Evolutionary conservation across 2,888 invertebrate species (phyloP).

Genomic region (Trichacis sp.): DNA sequence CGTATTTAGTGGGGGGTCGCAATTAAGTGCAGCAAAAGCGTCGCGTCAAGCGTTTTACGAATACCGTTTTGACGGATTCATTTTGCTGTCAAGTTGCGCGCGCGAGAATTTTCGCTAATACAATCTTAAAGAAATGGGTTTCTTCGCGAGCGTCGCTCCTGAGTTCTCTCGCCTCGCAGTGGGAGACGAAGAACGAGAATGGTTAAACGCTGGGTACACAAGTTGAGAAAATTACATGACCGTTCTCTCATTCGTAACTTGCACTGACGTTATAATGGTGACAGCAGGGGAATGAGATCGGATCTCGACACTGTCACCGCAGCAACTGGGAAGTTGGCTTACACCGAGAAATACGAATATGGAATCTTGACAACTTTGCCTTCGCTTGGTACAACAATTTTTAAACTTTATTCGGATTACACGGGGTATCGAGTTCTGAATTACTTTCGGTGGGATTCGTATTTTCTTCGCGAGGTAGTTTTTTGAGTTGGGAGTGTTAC

Average conservation of each 20-base stretch:
- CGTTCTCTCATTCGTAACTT: not conserved
- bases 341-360: not conserved
- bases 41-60: too few relatives aligned
- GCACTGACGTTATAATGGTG: conserved; percentile 1
- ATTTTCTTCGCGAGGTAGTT: too few relatives aligned
- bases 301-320: conserved; percentile 2
- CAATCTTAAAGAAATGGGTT: not conserved
- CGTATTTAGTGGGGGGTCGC: too few relatives aligned
- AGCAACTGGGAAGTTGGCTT: not conserved
- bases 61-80: too few relatives aligned
- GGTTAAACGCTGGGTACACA: not conserved
- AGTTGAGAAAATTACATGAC: conserved; percentile 3
- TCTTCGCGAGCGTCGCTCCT: too few relatives aligned
- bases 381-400: not conserved
- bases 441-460: too few relatives aligned
- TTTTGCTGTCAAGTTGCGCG: too few relatives aligned
- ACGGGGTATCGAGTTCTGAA: not conserved
- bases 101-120: not conserved
- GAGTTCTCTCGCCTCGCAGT: too few relatives aligned
- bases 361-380: conserved; percentile 2
- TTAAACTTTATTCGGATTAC: not conserved
- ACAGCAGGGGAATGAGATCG: conserved; percentile 4
- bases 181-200: not conserved
- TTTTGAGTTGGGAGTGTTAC: too few relatives aligned
- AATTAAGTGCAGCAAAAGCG: too few relatives aligned